Percentiles rank a stretch among this genome's conserved stretches.
These are phyloP conservation scores for Elymnias hypermnestra DNA, from an alignment of 1,140 invertebrate genomes.

Conservation along the genomic window DNA sequence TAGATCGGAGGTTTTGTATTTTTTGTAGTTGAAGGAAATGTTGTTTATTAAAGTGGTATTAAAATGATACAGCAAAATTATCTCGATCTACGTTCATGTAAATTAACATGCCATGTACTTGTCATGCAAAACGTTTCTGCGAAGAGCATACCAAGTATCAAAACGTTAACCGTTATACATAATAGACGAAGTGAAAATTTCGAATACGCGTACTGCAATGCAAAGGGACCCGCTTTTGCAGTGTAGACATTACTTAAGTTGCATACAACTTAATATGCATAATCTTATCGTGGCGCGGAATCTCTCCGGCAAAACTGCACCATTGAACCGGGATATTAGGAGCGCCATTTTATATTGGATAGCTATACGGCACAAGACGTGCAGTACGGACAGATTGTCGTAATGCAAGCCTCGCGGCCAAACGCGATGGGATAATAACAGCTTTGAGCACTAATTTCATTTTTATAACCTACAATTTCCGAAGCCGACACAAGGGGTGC, in stretches of 20 bases:
- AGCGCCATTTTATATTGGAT: conserved; percentile 75
- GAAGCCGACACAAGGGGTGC: conserved; percentile 74
- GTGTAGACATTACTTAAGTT: conserved; percentile 69
- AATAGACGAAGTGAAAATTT: conserved; percentile 18
- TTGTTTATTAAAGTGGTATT: too few species aligned
- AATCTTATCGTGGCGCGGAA: conserved; percentile 72
- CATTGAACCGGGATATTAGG: conserved; percentile 70
- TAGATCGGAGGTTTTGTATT: not conserved
- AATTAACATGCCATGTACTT: conserved; percentile 8
- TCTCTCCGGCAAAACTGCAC: conserved; percentile 64
- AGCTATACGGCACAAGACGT: conserved; percentile 71
- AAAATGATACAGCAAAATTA: conserved; percentile 7
- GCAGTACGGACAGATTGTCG: conserved; percentile 75
- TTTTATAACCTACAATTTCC: conserved; percentile 77
- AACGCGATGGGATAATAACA: conserved; percentile 77
- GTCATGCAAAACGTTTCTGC: conserved; percentile 13
- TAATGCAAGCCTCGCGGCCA: conserved; percentile 73
- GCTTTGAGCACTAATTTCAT: conserved; percentile 77
- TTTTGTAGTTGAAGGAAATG: not conserved
- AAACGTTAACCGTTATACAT: conserved; percentile 11
- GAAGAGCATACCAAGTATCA: conserved; percentile 8
- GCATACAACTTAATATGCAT: conserved; percentile 74
- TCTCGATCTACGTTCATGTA: conserved; percentile 14
- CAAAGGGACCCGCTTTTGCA: conserved; percentile 45
- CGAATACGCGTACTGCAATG: conserved; percentile 17